These are phyloP conservation scores for Physella acuta DNA, from an alignment of 1,140 invertebrate species.

Conservation along the genomic window DNA sequence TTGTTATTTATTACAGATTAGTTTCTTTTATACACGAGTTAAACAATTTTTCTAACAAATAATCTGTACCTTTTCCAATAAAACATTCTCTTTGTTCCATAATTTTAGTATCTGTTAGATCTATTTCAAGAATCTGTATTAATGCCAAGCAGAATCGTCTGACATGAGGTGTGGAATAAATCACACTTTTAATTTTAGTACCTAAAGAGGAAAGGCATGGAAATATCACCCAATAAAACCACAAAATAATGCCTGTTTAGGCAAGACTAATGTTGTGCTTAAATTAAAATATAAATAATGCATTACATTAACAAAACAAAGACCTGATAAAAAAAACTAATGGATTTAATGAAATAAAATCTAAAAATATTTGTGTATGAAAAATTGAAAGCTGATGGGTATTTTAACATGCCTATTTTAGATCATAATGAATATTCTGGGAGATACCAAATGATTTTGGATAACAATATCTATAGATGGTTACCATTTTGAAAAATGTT, in stretches of 20 bases:
- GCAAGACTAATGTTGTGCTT: no score
- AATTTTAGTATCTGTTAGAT: conserved; percentile 45
- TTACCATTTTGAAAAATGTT: no score
- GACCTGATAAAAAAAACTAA: not conserved
- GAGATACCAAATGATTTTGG: no score
- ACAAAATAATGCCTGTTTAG: no score
- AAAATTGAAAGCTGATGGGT: no score
- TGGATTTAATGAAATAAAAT: not conserved
- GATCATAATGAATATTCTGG: no score
- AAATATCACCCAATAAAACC: no score
- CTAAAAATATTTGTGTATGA: no score
- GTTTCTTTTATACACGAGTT: not conserved
- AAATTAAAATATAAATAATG: not conserved
- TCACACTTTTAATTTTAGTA: conserved; percentile 31
- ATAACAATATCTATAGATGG: no score
- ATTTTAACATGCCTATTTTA: no score
- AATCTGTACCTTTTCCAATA: conserved; percentile 34
- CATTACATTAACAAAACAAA: not conserved
- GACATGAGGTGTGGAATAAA: conserved; percentile 42
- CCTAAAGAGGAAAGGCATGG: conserved; percentile 31
- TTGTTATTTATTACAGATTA: no score
- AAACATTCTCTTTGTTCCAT: conserved; percentile 41
- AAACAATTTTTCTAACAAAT: not conserved
- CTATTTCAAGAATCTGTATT: conserved; percentile 46
- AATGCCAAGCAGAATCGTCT: conserved; percentile 40